These are phyloP conservation scores for Heterohyrax brucei DNA, from an alignment of 2,797 vertebrate species.

Conservation along the genomic window DNA sequence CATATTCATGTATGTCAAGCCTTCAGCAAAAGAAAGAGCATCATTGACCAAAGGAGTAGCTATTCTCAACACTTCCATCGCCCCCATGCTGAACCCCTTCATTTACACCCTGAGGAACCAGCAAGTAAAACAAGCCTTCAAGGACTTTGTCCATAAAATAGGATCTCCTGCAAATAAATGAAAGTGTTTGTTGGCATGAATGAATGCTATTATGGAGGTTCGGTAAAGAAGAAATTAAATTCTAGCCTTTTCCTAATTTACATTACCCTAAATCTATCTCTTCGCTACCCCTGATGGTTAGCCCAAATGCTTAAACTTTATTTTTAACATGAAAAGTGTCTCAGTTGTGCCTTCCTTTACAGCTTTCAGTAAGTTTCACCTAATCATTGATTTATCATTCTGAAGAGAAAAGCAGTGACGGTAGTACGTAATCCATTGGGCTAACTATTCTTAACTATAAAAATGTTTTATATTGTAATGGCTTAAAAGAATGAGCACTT, in stretches of 20 bases:
- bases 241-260: background rate
- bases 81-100: slow-evolving; percentile 84
- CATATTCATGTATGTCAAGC: slow-evolving; percentile 81
- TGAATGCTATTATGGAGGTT: background rate
- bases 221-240: background rate
- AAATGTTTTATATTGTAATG: background rate
- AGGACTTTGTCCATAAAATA: slow-evolving; percentile 57
- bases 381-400: background rate
- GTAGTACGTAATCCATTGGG: background rate
- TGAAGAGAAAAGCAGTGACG: background rate
- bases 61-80: slow-evolving; percentile 84
- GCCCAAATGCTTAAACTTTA: slow-evolving; percentile 1
- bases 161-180: background rate
- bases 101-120: slow-evolving; percentile 86
- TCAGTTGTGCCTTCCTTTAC: background rate
- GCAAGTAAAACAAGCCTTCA: slow-evolving; percentile 82
- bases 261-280: background rate
- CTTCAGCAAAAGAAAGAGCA: slow-evolving; percentile 77
- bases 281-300: background rate
- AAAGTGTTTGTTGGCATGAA: background rate
- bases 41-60: slow-evolving; percentile 83
- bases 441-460: slow-evolving; percentile 3
- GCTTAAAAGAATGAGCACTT: background rate
- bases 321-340: background rate
- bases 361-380: background rate